Base-by-base conservation (phyloP, 2,888 invertebrate genomes). In the Epiblema foenella region DNA sequence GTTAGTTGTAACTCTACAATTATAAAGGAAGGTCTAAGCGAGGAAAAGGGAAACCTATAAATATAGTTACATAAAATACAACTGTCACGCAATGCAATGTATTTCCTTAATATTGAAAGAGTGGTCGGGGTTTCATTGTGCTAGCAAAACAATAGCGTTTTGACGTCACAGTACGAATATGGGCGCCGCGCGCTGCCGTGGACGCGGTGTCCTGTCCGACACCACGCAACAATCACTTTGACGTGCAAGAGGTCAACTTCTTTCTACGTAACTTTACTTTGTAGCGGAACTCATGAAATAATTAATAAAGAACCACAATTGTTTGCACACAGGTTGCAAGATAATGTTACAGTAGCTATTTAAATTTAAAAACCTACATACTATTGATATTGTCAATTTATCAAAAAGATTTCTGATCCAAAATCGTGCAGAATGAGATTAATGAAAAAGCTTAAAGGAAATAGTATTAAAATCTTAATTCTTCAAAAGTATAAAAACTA, bases 81-180 rank as follows among this genome's bases (percentile, higher is more conserved):
- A 46, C 46, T 46, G 46, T n/a, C 46, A n/a, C n/a, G 15, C 59
- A 59, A 42, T 42, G 10, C 59, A 15, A 10, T 24, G 59, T 20
- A 52, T 64, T 69, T 58, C 57, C 37, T 67, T 51, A 58, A 52
- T 69, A 24, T 39, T 15, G 39, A 42, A 64, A 39, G 15, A 52
- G 51, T 46, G 39, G 60, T 33, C 20, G 52, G 51, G 37, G 39
- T 64, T 69, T 66, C 57, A 69, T 69, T 69, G 69, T 64, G 20
- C 37, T 18, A 15, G 39, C 39, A 11, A 24, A 69, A 69, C 69
- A 69, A 69, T 69, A 18, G 60, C 42, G 62, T 49, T 52, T 59
- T 37, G 60, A 46, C 52, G 57, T 17, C 37, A 52, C 64, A 64
- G 58, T 64, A 39, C 20, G 46, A 57, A 49, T 33, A 49, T 56